Conservation (phyloP, 2,888 invertebrate genomes). For the Heliconius charithonia region DNA sequence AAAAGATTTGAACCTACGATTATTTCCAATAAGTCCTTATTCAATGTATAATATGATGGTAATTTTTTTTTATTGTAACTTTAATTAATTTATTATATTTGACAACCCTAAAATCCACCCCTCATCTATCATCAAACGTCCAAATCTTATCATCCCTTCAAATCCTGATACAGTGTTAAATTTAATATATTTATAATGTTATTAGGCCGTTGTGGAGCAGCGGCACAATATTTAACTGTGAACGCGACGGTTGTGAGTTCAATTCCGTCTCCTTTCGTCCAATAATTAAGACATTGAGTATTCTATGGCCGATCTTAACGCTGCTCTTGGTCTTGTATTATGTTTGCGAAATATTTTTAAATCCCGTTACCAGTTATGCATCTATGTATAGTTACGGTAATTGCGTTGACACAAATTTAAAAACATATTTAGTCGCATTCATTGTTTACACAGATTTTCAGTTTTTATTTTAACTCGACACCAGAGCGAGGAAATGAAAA, state of each 20-base stretch:
- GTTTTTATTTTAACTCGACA: no score
- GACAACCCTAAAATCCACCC: constrained; percentile 51
- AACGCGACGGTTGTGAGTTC: neutral
- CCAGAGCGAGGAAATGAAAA: no score
- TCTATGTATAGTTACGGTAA: no score
- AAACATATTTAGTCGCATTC: no score
- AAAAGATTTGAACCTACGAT: neutral
- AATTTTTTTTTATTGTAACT: neutral
- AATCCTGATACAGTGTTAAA: constrained; percentile 45
- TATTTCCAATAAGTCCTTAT: neutral
- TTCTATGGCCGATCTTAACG: no score
- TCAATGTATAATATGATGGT: neutral
- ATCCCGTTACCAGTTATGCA: no score
- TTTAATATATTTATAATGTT: constrained; percentile 32
- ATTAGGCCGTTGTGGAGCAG: neutral
- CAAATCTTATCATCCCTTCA: constrained; percentile 55
- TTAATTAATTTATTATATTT: constrained; percentile 1
- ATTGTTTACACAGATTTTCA: no score
- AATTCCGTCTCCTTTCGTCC: neutral
- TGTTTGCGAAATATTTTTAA: no score
- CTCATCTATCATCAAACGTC: constrained; percentile 45
- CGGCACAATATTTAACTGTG: neutral
- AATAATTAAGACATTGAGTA: no score
- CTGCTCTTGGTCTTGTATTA: no score
- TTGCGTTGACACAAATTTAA: no score